Base-by-base conservation (phyloP, 2,888 invertebrate genomes). In the Julus scanicus region DNA sequence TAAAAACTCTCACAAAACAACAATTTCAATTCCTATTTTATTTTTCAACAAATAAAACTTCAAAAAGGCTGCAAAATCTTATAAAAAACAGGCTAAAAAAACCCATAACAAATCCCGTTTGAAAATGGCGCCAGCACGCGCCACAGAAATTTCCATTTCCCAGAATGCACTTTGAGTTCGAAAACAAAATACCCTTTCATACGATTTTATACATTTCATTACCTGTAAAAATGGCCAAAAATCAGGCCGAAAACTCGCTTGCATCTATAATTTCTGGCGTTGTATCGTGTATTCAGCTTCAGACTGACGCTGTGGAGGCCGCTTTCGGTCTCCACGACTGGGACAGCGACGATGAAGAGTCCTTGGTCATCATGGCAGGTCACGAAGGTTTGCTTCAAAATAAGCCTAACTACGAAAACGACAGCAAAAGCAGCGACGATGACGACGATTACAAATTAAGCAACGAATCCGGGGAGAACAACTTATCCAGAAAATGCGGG, bases 261-360 rank as follows among this genome's bases (percentile, higher is more conserved):
- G 9, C 29, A 2, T 20, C 71, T 71, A n/a, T n/a, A 9, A 57
- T 57, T 71, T 71, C 71, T 9, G 71, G 71, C 2, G 71, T 71
- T 1, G 71, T 71, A 29, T 71, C 71, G 1, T 71, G 71, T 9
- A 85, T 85, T 29, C 40, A 85, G 85, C 48, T 85, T 6, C 44
- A 85, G 48, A 85, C 85, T 1, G 85, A 85, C 44, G 20, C 44
- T 2, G n/a, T 85, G 13, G 85, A 85, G 20, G 85, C 85, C n/a
- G 20, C 20, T 39, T 85, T 85, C 40, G 87, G 53, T 57, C 37
- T 87, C 1, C 71, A 87, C 29, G 87, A 53, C 39, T 37, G 40
- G 39, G 87, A 87, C 37, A 87, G 49, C 8, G 87, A 87, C 39
- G 87, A 87, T 15, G 87, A 87, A 71, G 87, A 87, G 15, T 63